Evolutionary conservation across 92 coral and sea anemone species (phyloP).

Genomic region (Umimayanthus kanabou): DNA sequence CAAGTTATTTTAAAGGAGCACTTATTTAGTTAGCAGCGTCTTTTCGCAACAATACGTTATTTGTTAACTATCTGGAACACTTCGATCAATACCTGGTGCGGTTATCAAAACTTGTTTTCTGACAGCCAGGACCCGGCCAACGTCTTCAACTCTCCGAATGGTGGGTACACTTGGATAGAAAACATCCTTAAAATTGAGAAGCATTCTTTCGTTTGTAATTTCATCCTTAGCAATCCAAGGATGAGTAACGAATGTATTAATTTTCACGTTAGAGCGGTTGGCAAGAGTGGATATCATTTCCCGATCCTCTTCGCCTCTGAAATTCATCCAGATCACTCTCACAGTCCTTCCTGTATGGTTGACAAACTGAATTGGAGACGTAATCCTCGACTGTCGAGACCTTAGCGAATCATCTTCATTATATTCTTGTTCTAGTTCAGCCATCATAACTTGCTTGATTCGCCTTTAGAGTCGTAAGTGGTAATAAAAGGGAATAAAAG

Average conservation of each 20-base stretch:
- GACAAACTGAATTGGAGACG: conserved; percentile 70
- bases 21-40: no score
- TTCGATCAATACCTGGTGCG: conserved; percentile 63
- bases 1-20: no score
- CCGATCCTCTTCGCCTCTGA: conserved; percentile 58
- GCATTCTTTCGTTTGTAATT: conserved; percentile 64
- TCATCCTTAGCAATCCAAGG: conserved; percentile 90
- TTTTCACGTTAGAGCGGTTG: background rate
- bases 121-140: conserved; percentile 49
- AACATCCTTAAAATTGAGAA: conserved; percentile 72
- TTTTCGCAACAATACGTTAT: no score
- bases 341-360: conserved; percentile 80
- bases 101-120: conserved; percentile 72
- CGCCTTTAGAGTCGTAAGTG: background rate
- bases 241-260: conserved; percentile 83
- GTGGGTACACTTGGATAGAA: conserved; percentile 72
- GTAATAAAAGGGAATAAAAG: background rate
- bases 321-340: conserved; percentile 79
- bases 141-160: conserved; percentile 50
- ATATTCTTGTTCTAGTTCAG: conserved; percentile 25
- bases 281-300: conserved; percentile 60
- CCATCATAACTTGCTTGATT: conserved; percentile 7
- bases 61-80: no score
- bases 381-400: conserved; percentile 57
- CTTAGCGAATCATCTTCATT: conserved; percentile 29